Conservation (phyloP, 2,797 vertebrate species). For the Lacerta bilineata region DNA sequence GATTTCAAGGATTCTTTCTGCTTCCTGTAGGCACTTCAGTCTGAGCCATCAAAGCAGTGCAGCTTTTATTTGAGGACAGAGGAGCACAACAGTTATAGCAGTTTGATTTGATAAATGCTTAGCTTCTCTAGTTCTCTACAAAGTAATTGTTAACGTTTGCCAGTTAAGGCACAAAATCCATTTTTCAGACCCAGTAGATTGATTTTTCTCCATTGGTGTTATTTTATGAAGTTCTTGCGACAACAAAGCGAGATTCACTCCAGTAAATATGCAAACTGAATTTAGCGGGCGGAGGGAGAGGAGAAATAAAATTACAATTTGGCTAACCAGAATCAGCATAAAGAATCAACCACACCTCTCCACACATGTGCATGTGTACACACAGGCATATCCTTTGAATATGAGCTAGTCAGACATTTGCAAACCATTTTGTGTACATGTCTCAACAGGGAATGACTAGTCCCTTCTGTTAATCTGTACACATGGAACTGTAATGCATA, state of each 20-base stretch:
- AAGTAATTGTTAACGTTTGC: not conserved
- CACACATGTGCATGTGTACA: not conserved
- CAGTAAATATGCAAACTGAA: not conserved
- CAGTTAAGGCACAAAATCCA: slow-evolving; percentile 11
- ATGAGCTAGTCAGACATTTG: not conserved
- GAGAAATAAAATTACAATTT: not conserved
- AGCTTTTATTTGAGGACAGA: slow-evolving; percentile 43
- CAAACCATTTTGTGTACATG: not conserved
- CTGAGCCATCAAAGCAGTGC: slow-evolving; percentile 10
- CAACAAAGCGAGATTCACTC: not conserved
- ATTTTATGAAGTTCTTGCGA: not conserved
- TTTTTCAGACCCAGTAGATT: not conserved
- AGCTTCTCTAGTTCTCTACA: not conserved
- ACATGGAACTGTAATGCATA: not conserved
- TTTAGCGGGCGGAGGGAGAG: not conserved
- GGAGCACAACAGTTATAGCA: not conserved
- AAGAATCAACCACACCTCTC: not conserved
- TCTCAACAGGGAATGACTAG: not conserved
- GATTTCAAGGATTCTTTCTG: slow-evolving; percentile 37
- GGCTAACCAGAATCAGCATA: not conserved
- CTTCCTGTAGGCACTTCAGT: slow-evolving; percentile 34
- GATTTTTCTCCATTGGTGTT: not conserved
- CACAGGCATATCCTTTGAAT: not conserved
- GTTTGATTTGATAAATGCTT: slow-evolving; percentile 4
- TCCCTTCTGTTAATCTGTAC: not conserved